Percentiles rank a stretch among this genome's conserved stretches.
phyloP scores from a whole-genome alignment of 2,113 vertebrate species.

The Nansenia antarctica region DNA sequence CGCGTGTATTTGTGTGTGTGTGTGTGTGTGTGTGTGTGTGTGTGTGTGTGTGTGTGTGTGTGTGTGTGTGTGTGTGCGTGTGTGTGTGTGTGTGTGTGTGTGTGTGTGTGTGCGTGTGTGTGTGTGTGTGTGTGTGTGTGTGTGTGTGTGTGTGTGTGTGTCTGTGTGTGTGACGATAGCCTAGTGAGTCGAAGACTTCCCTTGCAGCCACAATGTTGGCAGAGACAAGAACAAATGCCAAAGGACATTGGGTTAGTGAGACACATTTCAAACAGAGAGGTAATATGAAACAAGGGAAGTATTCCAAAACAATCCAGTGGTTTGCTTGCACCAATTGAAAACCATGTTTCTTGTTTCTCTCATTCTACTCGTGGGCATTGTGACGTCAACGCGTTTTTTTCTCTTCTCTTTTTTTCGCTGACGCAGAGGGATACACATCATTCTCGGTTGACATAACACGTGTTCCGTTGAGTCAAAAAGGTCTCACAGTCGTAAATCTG shows the following conservation, averaged over 20 bases:
- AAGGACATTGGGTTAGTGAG: conserved; percentile 52
- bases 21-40: too few species aligned
- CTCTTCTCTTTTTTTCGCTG: conserved; percentile 20
- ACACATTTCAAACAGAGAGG: conserved; percentile 46
- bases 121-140: too few species aligned
- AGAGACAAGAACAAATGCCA: conserved; percentile 14
- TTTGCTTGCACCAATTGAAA: conserved; percentile 41
- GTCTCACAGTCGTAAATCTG: conserved; percentile 52
- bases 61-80: too few species aligned
- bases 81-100: too few species aligned
- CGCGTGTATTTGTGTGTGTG: too few species aligned
- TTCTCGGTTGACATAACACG: conserved; percentile 57
- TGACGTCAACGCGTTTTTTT: not conserved
- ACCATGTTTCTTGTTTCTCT: not conserved
- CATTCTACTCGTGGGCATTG: not conserved
- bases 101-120: too few species aligned
- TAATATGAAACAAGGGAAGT: conserved; percentile 56
- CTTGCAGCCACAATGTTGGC: conserved; percentile 17
- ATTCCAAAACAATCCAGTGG: conserved; percentile 64
- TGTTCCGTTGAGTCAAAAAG: conserved; percentile 57
- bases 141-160: too few species aligned
- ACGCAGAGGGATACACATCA: conserved; percentile 39
- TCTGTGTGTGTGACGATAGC: conserved; percentile 29
- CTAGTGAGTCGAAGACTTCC: conserved; percentile 25
- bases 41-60: too few species aligned